Evolutionary conservation across 2,113 vertebrate genomes (phyloP), one percentile per base, ranked within the genome.

Genomic region (Trachemys scripta): DNA sequence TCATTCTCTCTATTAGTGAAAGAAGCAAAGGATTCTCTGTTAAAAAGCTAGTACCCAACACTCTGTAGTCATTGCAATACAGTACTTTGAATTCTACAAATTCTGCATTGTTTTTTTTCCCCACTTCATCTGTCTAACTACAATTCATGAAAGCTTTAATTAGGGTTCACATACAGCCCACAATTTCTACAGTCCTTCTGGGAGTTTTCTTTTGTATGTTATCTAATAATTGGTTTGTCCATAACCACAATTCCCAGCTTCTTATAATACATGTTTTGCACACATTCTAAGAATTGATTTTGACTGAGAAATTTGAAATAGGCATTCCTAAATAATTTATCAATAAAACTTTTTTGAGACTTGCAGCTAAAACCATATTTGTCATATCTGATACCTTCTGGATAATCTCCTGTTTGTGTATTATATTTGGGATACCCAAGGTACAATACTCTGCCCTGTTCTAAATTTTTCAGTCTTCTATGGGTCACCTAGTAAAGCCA

Each of bases 401-500:
- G 45, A 89, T 87, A 88, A 80, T 35, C 42, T 0, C 50, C 8
- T 76, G 45, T 87, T 84, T 80, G 35, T 95, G 80, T 50, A 22
- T 1, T 82, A 3, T 59, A 31, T 90, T 90, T 84, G 16, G 45
- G 12, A 35, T 56, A 87, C 65, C 3, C 53, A 51, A 80, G 6
- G 7, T 1, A 94, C 87, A 89, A 87, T 11, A 54, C 24, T 87
- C 38, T 80, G 47, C 3, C 22, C 20, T 4, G 5, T 90, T 88
- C 75, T 93, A 62, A 91, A 83, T 1, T 0, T 11, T 49, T 92
- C 59, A 83, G 54, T 80, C 76, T 94, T 82, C 69, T 35, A 5
- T 95, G 87, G 81, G 19, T 3, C 82, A 42, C 81, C 87, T 82
- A 91, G 89, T 96, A 88, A 87, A 93, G 4, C 17, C 17, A 42